phyloP scores from a whole-genome alignment of 2,113 vertebrate genomes.

The Amia ocellicauda region DNA sequence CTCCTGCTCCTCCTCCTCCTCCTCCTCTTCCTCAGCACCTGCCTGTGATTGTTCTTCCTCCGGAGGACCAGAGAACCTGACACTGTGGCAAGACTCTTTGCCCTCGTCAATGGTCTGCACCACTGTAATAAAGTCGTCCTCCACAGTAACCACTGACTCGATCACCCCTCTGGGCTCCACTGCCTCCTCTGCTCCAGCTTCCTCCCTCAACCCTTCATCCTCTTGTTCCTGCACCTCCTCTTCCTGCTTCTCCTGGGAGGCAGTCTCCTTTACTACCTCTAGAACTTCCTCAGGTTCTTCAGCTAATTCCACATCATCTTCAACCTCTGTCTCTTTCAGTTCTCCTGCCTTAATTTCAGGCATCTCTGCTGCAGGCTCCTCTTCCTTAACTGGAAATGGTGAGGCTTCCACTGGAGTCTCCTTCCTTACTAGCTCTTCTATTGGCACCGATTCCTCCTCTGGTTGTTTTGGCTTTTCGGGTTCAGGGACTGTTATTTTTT shows the following conservation, averaged over 20 bases:
- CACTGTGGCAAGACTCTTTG: conserved; percentile 82
- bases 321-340: conserved; percentile 47
- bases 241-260: conserved; percentile 16
- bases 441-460: conserved; percentile 18
- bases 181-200: conserved; percentile 38
- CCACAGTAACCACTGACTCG: conserved; percentile 92
- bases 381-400: conserved; percentile 16
- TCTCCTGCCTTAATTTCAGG: conserved; percentile 30
- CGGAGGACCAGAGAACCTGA: conserved; percentile 82
- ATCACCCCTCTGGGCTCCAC: conserved; percentile 76
- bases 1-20: conserved; percentile 56
- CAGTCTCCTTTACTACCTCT: conserved; percentile 38
- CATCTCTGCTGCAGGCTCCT: conserved; percentile 30
- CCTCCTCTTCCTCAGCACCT: conserved; percentile 56
- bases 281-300: conserved; percentile 60
- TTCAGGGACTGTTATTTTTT: conserved; percentile 56
- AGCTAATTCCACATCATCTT: conserved; percentile 55
- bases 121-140: conserved; percentile 96
- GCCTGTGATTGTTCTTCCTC: conserved; percentile 56
- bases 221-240: conserved; percentile 26
- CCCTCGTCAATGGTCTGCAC: conserved; percentile 93
- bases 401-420: background rate
- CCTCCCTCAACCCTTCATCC: conserved; percentile 46
- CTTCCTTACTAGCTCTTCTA: conserved; percentile 16
- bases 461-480: conserved; percentile 55